A percentile compares a stretch with the other conserved stretches of the same genome.
These are phyloP conservation scores for Trissonchulus latispiculum DNA, from an alignment of 2,888 invertebrate species.

Conservation along the genomic window DNA sequence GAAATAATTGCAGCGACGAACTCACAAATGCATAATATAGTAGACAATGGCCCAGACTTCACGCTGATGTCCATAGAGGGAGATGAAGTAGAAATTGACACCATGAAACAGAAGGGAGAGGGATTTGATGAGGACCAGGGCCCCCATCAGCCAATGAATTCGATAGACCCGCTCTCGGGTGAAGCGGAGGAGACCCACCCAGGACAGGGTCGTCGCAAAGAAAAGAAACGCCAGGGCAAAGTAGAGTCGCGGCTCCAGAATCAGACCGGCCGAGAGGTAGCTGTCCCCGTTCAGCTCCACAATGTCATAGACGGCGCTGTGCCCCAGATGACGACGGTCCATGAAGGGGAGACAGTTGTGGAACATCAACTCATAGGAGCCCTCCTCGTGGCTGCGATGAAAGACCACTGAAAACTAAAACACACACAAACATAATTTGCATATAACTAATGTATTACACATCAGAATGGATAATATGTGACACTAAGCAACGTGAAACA, in stretches of 20 bases:
- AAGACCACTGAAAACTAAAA: slow-evolving; percentile 55
- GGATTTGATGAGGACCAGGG: slow-evolving; percentile 79
- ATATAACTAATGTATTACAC: too few relatives aligned
- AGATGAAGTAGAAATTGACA: slow-evolving; percentile 67
- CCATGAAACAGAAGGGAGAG: slow-evolving; percentile 87
- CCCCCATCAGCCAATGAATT: slow-evolving; percentile 93
- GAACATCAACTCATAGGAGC: slow-evolving; percentile 84
- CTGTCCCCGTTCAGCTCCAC: slow-evolving; percentile 59
- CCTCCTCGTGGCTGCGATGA: slow-evolving; percentile 65
- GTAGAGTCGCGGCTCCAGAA: slow-evolving; percentile 83
- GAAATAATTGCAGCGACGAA: too few relatives aligned
- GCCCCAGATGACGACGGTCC: neutral
- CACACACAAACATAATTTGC: too few relatives aligned
- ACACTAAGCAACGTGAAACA: too few relatives aligned
- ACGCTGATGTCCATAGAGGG: slow-evolving; percentile 78
- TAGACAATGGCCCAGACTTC: slow-evolving; percentile 95
- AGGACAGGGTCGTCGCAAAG: slow-evolving; percentile 74
- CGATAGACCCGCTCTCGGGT: slow-evolving; percentile 58
- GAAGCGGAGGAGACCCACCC: slow-evolving; percentile 74
- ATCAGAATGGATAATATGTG: too few relatives aligned
- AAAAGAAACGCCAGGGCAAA: slow-evolving; percentile 82
- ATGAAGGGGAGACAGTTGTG: slow-evolving; percentile 65
- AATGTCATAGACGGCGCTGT: neutral
- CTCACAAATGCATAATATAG: slow-evolving; percentile 91
- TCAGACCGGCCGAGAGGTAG: slow-evolving; percentile 86